phyloP scores from a whole-genome alignment of 2,888 invertebrate genomes.

The Drosophila pullipes region DNA sequence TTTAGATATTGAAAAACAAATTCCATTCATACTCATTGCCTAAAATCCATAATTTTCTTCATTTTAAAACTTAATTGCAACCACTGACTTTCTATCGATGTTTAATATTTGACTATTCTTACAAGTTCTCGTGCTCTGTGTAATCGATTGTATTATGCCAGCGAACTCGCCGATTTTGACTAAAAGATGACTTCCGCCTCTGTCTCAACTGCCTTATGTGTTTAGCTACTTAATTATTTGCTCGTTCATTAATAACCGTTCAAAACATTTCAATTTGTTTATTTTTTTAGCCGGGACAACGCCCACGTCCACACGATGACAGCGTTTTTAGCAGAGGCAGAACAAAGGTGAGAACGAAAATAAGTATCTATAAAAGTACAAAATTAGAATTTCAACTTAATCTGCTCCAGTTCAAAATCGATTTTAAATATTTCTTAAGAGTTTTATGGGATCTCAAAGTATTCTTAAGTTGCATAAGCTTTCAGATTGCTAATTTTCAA shows the following conservation, averaged over 20 bases:
- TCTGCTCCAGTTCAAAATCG: not conserved
- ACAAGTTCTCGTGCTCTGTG: slow-evolving; percentile 2
- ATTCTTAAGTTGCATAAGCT: not conserved
- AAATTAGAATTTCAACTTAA: not conserved
- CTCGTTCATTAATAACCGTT: slow-evolving; percentile 1
- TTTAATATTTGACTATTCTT: slow-evolving; percentile 6
- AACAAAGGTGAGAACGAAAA: slow-evolving; percentile 79
- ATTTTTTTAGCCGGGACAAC: slow-evolving; percentile 83
- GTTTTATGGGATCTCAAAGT: not conserved
- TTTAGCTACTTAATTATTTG: slow-evolving; percentile 17
- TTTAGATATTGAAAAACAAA: not conserved
- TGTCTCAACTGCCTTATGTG: slow-evolving; percentile 26
- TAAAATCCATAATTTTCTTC: not conserved
- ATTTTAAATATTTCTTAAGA: not conserved
- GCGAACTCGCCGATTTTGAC: slow-evolving; percentile 3
- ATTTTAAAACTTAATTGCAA: not conserved
- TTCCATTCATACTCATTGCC: not conserved
- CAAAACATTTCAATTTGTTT: slow-evolving; percentile 10
- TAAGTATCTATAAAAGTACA: not conserved
- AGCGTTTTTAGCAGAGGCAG: slow-evolving; percentile 84
- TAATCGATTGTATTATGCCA: not conserved
- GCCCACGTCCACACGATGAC: slow-evolving; percentile 84
- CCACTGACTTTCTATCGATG: not conserved
- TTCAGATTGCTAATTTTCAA: not conserved
- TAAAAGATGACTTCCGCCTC: slow-evolving; percentile 1